phyloP scores from a whole-genome alignment of 1,140 invertebrate genomes.

The Drusus annulatus region DNA sequence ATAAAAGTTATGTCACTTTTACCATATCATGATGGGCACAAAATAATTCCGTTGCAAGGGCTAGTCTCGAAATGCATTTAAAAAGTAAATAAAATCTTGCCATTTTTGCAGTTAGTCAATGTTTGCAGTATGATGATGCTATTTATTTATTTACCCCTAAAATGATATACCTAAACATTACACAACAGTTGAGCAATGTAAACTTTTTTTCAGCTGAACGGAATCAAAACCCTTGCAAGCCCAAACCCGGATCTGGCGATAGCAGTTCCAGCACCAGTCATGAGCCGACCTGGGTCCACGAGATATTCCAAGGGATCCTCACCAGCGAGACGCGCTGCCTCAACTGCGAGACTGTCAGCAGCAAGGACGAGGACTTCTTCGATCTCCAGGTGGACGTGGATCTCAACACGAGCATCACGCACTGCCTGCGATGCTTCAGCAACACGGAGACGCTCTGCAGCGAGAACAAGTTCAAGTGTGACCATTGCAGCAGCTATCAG shows the following conservation, averaged over 20 bases:
- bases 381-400: slow-evolving; percentile 99
- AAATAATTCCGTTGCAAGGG: no score
- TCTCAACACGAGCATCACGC: slow-evolving; percentile 99
- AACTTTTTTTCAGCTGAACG: slow-evolving; percentile 82
- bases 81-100: no score
- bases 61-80: no score
- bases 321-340: slow-evolving; percentile 99
- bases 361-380: slow-evolving; percentile 99
- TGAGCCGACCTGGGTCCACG: slow-evolving; percentile 99
- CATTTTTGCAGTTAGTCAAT: no score
- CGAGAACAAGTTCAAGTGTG: slow-evolving; percentile 99
- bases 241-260: slow-evolving; percentile 64
- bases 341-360: slow-evolving; percentile 99
- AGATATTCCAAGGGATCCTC: slow-evolving; percentile 99
- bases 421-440: slow-evolving; percentile 97
- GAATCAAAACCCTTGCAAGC: slow-evolving; percentile 78
- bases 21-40: no score
- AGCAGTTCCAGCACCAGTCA: slow-evolving; percentile 75
- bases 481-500: slow-evolving; percentile 99
- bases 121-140: no score
- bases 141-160: no score
- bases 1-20: no score
- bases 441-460: slow-evolving; percentile 99
- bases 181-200: no score
- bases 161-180: no score